Base-by-base conservation (phyloP, 30 jellyfish, hydroid and myxozoan genomes). In the Chrysaora quinquecirrha region DNA sequence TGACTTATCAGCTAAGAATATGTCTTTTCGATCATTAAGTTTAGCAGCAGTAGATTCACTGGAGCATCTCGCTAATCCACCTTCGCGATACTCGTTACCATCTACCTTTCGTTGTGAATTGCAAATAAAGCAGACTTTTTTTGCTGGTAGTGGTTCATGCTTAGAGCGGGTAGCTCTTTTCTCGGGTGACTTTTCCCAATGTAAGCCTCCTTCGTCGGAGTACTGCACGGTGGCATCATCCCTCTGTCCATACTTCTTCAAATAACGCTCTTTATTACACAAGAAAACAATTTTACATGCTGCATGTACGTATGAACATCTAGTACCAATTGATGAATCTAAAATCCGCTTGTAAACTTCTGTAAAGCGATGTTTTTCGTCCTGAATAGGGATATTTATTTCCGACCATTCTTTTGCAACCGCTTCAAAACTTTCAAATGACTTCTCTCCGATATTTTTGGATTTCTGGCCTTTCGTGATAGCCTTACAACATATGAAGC, bases 41-140 rank as follows among this genome's bases (percentile, higher is more conserved):
- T 1, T 43, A 20, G 16, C 16, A 18, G 75, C 38, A 22, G 75
- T 28, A 28, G 23, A 4, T 3, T 63, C 75, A 18, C 38, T 28
- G 47, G 75, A 63, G 27, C 75, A 63, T 12, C 75, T 3, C 6
- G 47, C 75, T 27, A 43, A 4, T 12, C 64, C 64, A 30, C 83
- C 75, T 33, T 34, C 75, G 6, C 33, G 11, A 80, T 71, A 71
- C 20, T 80, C 80, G 34, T 71, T 71, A 29, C 83, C 12, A 23
- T 68, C 80, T 7, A 68, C 72, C 7, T 68, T 23, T 29, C 73
- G n/a, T n/a, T n/a, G n/a, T n/a, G n/a, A n/a, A n/a, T n/a, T n/a
- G n/a, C n/a, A n/a, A n/a, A n/a, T n/a, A n/a, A n/a, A n/a, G n/a
- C n/a, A n/a, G n/a, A n/a, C n/a, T n/a, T n/a, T n/a, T n/a, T n/a